Percentiles rank a stretch among this genome's conserved stretches.
These are phyloP conservation scores for Rhinoptilus africanus DNA, from an alignment of 2,113 vertebrate genomes.

Conservation along the genomic window DNA sequence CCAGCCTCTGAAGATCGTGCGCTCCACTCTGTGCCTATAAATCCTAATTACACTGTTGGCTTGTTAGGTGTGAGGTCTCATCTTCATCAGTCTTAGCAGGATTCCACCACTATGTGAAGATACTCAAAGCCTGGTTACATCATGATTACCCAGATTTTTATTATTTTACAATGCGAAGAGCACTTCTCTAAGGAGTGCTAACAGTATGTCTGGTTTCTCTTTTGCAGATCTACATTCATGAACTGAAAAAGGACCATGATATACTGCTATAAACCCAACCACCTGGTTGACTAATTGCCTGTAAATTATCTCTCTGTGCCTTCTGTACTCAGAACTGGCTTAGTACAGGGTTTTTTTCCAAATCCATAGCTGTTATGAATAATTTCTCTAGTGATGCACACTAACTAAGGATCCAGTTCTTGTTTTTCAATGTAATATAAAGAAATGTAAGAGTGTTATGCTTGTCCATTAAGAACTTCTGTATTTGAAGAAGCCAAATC, in stretches of 20 bases:
- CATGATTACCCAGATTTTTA: not conserved
- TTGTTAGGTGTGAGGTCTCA: not conserved
- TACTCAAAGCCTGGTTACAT: not conserved
- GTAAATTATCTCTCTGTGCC: not conserved
- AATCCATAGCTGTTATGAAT: not conserved
- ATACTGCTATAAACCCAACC: not conserved
- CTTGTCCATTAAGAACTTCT: not conserved
- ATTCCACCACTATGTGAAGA: not conserved
- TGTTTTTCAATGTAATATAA: not conserved
- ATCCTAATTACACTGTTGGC: not conserved
- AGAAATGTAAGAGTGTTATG: not conserved
- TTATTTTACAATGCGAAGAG: not conserved
- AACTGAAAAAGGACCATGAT: not conserved
- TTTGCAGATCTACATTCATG: not conserved
- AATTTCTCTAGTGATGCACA: not conserved
- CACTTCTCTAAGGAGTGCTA: not conserved
- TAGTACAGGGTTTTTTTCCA: not conserved
- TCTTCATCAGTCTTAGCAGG: not conserved
- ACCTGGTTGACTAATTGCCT: not conserved
- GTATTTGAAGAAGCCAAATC: not conserved
- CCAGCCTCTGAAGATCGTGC: not conserved
- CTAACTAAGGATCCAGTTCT: not conserved
- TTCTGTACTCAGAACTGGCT: not conserved
- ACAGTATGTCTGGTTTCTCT: not conserved
- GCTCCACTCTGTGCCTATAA: not conserved